phyloP scores from a whole-genome alignment of 2,113 vertebrate genomes.

The Bubo scandiacus region DNA sequence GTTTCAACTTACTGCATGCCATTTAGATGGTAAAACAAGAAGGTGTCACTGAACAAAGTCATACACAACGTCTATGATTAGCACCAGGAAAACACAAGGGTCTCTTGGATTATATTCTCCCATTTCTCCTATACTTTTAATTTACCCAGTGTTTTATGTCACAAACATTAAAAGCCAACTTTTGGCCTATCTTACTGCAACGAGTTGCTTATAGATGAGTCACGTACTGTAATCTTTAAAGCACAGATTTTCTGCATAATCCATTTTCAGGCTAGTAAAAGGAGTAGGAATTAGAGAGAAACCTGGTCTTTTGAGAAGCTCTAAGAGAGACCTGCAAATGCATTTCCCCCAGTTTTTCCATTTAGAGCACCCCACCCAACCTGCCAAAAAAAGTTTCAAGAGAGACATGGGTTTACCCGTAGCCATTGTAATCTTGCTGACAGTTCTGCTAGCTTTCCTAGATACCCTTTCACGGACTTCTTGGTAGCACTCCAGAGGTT shows the following conservation, averaged over 20 bases:
- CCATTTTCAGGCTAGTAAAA: neutral
- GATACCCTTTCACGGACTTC: neutral
- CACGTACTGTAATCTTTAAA: neutral
- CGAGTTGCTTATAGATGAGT: neutral
- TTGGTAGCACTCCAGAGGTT: neutral
- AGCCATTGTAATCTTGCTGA: neutral
- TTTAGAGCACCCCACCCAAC: neutral
- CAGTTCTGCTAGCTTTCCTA: neutral
- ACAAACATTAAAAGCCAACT: neutral
- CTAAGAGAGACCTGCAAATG: neutral
- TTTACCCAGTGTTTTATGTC: neutral
- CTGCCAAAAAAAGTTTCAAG: neutral
- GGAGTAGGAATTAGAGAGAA: neutral
- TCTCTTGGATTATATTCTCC: neutral
- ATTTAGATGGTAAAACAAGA: neutral
- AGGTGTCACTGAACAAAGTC: neutral
- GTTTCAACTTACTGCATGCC: neutral
- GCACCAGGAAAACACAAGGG: accelerated
- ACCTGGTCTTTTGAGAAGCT: neutral
- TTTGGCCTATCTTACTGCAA: neutral
- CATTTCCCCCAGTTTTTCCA: neutral
- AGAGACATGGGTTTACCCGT: neutral
- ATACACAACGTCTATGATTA: neutral
- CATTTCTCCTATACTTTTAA: neutral
- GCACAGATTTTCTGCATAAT: neutral